A percentile compares a stretch with the other conserved stretches of the same genome.
Evolutionary conservation across 1,140 invertebrate species (phyloP).

Genomic region (Anastatus disparis): DNA sequence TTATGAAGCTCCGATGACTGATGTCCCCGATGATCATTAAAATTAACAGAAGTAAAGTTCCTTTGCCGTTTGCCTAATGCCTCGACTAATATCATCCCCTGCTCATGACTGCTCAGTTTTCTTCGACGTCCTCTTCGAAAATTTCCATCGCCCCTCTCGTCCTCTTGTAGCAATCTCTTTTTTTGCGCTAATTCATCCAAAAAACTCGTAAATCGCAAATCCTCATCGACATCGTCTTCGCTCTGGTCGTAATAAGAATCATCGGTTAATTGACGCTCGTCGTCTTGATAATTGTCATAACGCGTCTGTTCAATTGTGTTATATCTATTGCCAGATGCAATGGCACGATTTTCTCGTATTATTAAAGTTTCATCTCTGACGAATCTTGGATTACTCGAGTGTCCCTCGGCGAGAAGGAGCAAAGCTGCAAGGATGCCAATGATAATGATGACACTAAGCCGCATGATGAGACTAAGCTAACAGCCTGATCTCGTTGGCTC

Average conservation of each 20-base stretch:
- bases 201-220: too few species aligned
- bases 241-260: slow-evolving; percentile 35
- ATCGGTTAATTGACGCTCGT: slow-evolving; percentile 31
- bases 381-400: too few species aligned
- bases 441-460: too few species aligned
- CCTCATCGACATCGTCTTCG: slow-evolving; percentile 43
- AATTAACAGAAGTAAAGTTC: slow-evolving; percentile 60
- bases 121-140: slow-evolving; percentile 59
- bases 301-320: too few species aligned
- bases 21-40: slow-evolving; percentile 61
- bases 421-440: too few species aligned
- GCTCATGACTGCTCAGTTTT: slow-evolving; percentile 75
- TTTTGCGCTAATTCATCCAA: slow-evolving; percentile 51
- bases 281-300: not conserved
- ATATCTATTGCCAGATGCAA: too few species aligned
- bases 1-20: slow-evolving; percentile 68
- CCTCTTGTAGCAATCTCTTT: slow-evolving; percentile 44
- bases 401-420: too few species aligned
- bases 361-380: too few species aligned
- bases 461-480: too few species aligned
- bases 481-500: too few species aligned
- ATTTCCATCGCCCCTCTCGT: slow-evolving; percentile 50
- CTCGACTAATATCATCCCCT: slow-evolving; percentile 78
- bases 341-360: too few species aligned
- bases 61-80: slow-evolving; percentile 73